Base-by-base conservation (phyloP, 2,888 invertebrate genomes). In the Kryphioiulus occultus region DNA sequence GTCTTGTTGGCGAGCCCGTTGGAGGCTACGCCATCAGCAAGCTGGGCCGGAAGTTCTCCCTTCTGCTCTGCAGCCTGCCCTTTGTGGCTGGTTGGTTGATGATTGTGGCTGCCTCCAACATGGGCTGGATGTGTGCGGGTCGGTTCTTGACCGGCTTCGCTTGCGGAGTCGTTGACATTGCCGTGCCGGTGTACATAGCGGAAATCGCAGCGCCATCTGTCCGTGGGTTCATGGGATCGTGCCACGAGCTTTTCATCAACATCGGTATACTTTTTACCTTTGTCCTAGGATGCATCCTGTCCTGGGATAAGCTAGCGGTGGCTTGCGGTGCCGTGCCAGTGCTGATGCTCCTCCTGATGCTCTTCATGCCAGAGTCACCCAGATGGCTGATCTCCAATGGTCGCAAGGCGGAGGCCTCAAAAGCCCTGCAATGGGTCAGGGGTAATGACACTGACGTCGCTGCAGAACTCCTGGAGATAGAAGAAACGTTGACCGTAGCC, bases 141-240 rank as follows among this genome's bases (percentile, higher is more conserved):
- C 35, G 86, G 3, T 39, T 84, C 22, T 9, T 84, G 19, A 84
- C 42, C 19, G 84, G 84, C 47, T 44, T 88, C 4, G 59, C 87
- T 30, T 88, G 87, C 39, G 89, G 89, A 10, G 87, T 88, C n/a
- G 88, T 88, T 22, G 88, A 88, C 17, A 35, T 82, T 10, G 82
- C 83, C 12, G 88, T 82, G 30, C 82, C 82, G 22, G 86, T 86
- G 17, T 84, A 89, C 89, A 88, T 89, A 0, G 85, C 88, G 19
- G 89, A 89, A 85, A 88, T 89, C 39, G 82, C 88, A 0, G 84
- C 88, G 15, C 88, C 89, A 0, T 32, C 82, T 15, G 85, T 89
- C 26, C 88, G 89, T 17, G 89, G 89, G 1, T 85, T 87, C 5
- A 53, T 89, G 47, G 88, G 88, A 1, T 89, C 89, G 0, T 86